Percentiles rank a stretch among this genome's conserved stretches.
These are phyloP conservation scores for Argyresthia goedartella DNA, from an alignment of 2,888 invertebrate genomes.

Conservation along the genomic window DNA sequence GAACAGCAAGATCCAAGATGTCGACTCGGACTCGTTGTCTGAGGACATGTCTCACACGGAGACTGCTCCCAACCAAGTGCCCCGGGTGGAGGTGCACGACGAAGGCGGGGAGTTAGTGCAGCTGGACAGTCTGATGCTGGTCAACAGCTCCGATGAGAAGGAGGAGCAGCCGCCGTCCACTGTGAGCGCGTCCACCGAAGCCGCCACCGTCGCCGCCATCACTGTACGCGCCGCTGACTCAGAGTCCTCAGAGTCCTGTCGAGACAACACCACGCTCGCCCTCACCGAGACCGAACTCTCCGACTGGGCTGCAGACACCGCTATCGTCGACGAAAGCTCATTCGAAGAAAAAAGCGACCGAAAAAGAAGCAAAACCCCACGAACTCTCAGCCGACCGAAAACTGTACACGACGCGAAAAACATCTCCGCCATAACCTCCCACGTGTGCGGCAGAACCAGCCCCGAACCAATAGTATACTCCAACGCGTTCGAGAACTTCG, in stretches of 20 bases:
- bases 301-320: slow-evolving; percentile 89
- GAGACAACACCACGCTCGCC: slow-evolving; percentile 78
- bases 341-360: slow-evolving; percentile 80
- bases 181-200: too few relatives aligned
- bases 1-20: slow-evolving; percentile 18
- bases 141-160: slow-evolving; percentile 39
- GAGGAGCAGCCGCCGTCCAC: slow-evolving; percentile 5
- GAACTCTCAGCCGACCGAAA: slow-evolving; percentile 45
- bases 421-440: slow-evolving; percentile 41
- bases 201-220: too few relatives aligned
- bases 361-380: slow-evolving; percentile 43
- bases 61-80: slow-evolving; percentile 64
- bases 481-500: slow-evolving; percentile 81
- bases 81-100: slow-evolving; percentile 80
- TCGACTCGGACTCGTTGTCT: slow-evolving; percentile 73
- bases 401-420: slow-evolving; percentile 51
- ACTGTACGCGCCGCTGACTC: slow-evolving; percentile 36
- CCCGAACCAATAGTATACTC: slow-evolving; percentile 44
- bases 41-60: too few relatives aligned
- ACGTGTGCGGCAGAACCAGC: slow-evolving; percentile 53
- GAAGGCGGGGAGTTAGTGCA: slow-evolving; percentile 77
- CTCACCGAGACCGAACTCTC: slow-evolving; percentile 90
- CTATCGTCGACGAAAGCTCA: too few relatives aligned
- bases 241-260: slow-evolving; percentile 76
- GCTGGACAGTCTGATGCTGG: slow-evolving; percentile 70